phyloP scores from a whole-genome alignment of 2,797 vertebrate genomes.

The Melanotaenia trifasciata region DNA sequence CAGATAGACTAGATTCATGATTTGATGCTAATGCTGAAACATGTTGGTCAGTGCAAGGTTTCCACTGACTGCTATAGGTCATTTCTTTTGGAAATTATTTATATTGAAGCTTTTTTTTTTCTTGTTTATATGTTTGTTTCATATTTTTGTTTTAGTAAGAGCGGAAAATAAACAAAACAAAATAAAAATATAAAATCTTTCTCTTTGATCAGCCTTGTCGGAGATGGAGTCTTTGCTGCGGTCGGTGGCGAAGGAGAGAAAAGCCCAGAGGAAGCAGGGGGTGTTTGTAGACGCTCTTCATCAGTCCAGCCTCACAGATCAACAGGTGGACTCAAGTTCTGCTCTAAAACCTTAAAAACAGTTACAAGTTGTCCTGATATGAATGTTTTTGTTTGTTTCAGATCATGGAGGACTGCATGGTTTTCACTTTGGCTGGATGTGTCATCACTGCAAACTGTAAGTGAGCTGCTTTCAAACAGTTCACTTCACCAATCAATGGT shows the following conservation, averaged over 20 bases:
- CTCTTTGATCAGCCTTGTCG: slow-evolving; percentile 82
- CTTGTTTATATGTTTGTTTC: too few species aligned
- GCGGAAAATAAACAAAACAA: too few species aligned
- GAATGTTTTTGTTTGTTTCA: slow-evolving; percentile 54
- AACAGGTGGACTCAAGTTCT: slow-evolving; percentile 84
- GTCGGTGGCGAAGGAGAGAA: slow-evolving; percentile 88
- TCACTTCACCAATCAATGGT: neutral
- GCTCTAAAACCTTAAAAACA: neutral
- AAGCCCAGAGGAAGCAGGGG: slow-evolving; percentile 78
- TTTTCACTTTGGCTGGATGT: slow-evolving; percentile 93
- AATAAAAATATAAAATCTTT: neutral
- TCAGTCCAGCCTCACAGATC: slow-evolving; percentile 90
- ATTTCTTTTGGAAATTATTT: too few species aligned
- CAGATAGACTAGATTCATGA: too few species aligned
- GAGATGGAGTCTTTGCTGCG: slow-evolving; percentile 91
- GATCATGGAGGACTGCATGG: slow-evolving; percentile 97
- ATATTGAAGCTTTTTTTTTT: too few species aligned
- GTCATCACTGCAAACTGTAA: slow-evolving; percentile 95
- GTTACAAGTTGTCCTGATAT: rapidly evolving
- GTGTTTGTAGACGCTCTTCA: slow-evolving; percentile 90
- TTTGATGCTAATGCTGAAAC: neutral
- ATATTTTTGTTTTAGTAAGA: too few species aligned
- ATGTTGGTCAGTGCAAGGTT: neutral
- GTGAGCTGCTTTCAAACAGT: slow-evolving; percentile 47
- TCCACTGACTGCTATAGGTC: neutral